Percentiles rank a stretch among this genome's conserved stretches.
Evolutionary conservation across 2,888 invertebrate species (phyloP).

Genomic region (Sphaerophoria rueppellii): DNA sequence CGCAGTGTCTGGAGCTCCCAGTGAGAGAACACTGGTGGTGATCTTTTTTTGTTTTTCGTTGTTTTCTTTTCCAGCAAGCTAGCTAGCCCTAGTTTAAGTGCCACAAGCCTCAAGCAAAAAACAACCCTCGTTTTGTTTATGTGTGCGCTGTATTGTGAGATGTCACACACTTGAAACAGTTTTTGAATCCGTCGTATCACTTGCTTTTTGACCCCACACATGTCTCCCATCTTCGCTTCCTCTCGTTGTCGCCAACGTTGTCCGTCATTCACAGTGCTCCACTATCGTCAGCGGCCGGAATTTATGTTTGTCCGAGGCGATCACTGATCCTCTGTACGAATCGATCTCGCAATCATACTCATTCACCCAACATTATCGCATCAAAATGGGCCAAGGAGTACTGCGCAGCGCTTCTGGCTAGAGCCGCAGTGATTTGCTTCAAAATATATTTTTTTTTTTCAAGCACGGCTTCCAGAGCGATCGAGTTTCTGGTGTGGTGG

Average conservation of each 20-base stretch:
- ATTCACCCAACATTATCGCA: constrained; percentile 56
- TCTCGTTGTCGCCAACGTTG: neutral
- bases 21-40: constrained; percentile 54
- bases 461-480: constrained; percentile 46
- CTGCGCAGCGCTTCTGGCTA: constrained; percentile 3
- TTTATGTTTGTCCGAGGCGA: constrained; percentile 19
- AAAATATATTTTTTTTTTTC: no score
- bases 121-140: constrained; percentile 47
- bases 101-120: constrained; percentile 7
- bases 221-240: constrained; percentile 22
- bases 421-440: constrained; percentile 61
- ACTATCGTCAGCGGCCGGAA: neutral
- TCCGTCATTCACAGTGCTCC: neutral
- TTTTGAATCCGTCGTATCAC: constrained; percentile 28
- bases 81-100: constrained; percentile 4
- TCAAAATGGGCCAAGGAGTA: constrained; percentile 28
- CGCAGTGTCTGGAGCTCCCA: constrained; percentile 34
- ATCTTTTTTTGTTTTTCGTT: constrained; percentile 7
- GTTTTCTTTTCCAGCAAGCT: neutral
- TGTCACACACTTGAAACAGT: constrained; percentile 17
- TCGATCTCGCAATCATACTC: constrained; percentile 41
- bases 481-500: constrained; percentile 51
- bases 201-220: constrained; percentile 40
- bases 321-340: constrained; percentile 40
- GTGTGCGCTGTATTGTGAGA: constrained; percentile 19